phyloP scores from a whole-genome alignment of 2,113 vertebrate genomes.

The Mirounga angustirostris region DNA sequence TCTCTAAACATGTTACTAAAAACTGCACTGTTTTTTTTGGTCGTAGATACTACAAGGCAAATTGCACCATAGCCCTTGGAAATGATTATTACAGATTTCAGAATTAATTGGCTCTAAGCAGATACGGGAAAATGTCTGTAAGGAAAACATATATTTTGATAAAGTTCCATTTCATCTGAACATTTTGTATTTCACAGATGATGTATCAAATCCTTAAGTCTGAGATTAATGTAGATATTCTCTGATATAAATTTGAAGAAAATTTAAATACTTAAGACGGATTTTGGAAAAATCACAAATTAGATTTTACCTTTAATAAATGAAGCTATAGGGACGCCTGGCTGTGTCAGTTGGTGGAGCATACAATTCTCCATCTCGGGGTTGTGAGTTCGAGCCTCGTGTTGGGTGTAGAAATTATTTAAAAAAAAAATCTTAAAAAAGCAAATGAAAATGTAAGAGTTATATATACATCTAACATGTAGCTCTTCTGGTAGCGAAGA shows the following conservation, averaged over 20 bases:
- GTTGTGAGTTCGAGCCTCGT: background rate
- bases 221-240: background rate
- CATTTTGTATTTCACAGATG: background rate
- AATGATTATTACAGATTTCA: slow-evolving; percentile 19
- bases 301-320: background rate
- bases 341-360: background rate
- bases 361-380: background rate
- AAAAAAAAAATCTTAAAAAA: background rate
- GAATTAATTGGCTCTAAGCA: background rate
- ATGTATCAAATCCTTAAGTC: background rate
- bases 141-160: slow-evolving; percentile 49
- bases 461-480: background rate
- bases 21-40: background rate
- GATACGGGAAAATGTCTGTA: background rate
- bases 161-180: background rate
- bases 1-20: background rate
- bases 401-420: background rate
- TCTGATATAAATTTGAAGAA: background rate
- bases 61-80: background rate
- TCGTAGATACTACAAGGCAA: background rate
- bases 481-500: background rate
- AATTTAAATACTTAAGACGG: background rate
- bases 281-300: slow-evolving; percentile 18
- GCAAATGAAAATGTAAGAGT: background rate
- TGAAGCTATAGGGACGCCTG: background rate